These are phyloP conservation scores for Drosophila kikkawai DNA, from an alignment of 1,140 invertebrate genomes.

Conservation along the genomic window DNA sequence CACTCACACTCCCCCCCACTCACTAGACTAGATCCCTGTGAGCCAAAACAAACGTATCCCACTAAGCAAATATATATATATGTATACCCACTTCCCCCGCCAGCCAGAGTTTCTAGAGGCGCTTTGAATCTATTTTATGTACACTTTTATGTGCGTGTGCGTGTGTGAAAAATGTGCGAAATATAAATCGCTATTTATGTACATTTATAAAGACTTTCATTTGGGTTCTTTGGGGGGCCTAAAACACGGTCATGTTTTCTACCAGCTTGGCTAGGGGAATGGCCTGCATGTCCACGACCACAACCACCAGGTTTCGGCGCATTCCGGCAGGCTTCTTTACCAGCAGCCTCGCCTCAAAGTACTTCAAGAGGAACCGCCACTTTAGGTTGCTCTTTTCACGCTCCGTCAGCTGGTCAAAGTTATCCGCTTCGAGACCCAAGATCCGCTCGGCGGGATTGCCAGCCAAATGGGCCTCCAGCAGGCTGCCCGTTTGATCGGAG, in stretches of 20 bases:
- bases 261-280: constrained; percentile 46
- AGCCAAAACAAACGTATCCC: constrained; percentile 26
- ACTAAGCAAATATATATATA: constrained; percentile 2
- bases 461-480: constrained; percentile 85
- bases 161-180: constrained; percentile 43
- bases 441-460: constrained; percentile 85
- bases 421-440: constrained; percentile 43
- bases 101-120: constrained; percentile 15
- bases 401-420: constrained; percentile 43
- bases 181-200: constrained; percentile 59
- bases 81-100: constrained; percentile 1
- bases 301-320: constrained; percentile 46
- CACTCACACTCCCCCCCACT: background rate
- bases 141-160: constrained; percentile 46
- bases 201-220: background rate
- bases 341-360: constrained; percentile 85
- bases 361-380: constrained; percentile 86
- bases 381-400: constrained; percentile 84
- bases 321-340: constrained; percentile 72
- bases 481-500: constrained; percentile 86
- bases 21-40: constrained; percentile 16
- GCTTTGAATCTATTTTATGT: constrained; percentile 50
- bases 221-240: background rate
- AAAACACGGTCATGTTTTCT: constrained; percentile 59
- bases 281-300: constrained; percentile 66